Base-by-base conservation (phyloP, 2,888 invertebrate species). In the Ennomos erosarius region DNA sequence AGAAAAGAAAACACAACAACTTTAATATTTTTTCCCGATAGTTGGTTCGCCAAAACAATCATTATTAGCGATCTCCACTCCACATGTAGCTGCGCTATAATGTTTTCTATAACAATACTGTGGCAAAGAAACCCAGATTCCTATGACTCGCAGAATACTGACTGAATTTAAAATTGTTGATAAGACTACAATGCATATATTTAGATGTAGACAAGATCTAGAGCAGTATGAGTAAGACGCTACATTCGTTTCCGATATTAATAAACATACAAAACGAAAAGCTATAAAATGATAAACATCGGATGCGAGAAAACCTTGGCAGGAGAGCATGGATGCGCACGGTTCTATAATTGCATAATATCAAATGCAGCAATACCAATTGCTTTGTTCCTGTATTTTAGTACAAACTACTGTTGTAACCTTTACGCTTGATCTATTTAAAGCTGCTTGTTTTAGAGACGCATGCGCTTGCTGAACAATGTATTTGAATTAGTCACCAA, bases 311-410 rank as follows among this genome's bases (percentile, higher is more conserved):
- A 51, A 65, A 57, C 56, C 58, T 66, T 62, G 58, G 44, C 46
- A 11, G 33, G 35, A 51, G 53, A 49, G 57, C 45, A 58, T 56
- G 62, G 61, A 61, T 60, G 55, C 53, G 39, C 42, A 45, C 42
- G 52, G 49, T 53, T 34, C 45, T 39, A 55, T 40, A 65, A 67
- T 63, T 67, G 59, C 63, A 63, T 56, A 60, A 70, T 74, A 71
- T 68, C 73, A 75, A 74, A 68, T 64, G 64, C 73, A 67, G 68
- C 62, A 65, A 64, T 65, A 69, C 69, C 75, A 59, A 79, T 78
- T 79, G 74, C 66, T 62, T 67, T 71, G 72, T 79, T 79, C 79
- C 79, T 79, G 79, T 73, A 2, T 42, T 51, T 53, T 33, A n/a
- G 40, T 26, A 12, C 35, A 26, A 26, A 44, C 65, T 62, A 56